Base-by-base conservation (phyloP, 2,113 vertebrate genomes). In the Anolis carolinensis region DNA sequence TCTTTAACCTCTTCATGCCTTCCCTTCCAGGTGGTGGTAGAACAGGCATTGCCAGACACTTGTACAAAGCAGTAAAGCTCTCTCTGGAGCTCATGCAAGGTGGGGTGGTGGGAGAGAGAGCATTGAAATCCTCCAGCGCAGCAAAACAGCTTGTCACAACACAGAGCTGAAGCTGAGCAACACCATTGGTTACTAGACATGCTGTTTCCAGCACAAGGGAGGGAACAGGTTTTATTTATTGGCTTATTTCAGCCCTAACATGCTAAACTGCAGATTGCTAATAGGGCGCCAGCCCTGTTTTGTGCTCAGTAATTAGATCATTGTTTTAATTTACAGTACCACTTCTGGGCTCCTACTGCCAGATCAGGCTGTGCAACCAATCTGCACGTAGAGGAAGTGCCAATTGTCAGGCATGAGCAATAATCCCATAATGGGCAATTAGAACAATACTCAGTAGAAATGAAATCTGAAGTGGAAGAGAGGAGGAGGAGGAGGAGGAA, bases 381-480 rank as follows among this genome's bases (percentile, higher is more conserved):
- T 84, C 81, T 67, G 9, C 27, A 13, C 65, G 65, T 83, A 63
- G 34, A 81, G 70, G 63, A 86, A 72, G 27, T 30, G 0, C 25
- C 85, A 71, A 83, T 36, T 92, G 93, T 87, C 89, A 86, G 86
- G 79, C 89, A 85, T 2, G 34, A 89, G 48, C 68, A 81, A 73
- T 80, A 86, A 72, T 34, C 62, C 44, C 82, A 7, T 88, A 93
- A 90, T 59, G 84, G 88, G 88, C 89, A 95, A 92, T 94, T 93
- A 91, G 90, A 90, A 87, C 89, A 73, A 89, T n/a, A 79, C 44
- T 82, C 88, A 85, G 89, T 86, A 81, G 79, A 92, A 83, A 86
- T 25, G 81, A 71, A 63, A 87, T 84, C 78, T 72, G 87, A 86
- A 85, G 87, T 93, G 78, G 87, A 30, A 81, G 34, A 50, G 76